phyloP scores from a whole-genome alignment of 2,797 vertebrate species.

The Chloroceryle amazona region DNA sequence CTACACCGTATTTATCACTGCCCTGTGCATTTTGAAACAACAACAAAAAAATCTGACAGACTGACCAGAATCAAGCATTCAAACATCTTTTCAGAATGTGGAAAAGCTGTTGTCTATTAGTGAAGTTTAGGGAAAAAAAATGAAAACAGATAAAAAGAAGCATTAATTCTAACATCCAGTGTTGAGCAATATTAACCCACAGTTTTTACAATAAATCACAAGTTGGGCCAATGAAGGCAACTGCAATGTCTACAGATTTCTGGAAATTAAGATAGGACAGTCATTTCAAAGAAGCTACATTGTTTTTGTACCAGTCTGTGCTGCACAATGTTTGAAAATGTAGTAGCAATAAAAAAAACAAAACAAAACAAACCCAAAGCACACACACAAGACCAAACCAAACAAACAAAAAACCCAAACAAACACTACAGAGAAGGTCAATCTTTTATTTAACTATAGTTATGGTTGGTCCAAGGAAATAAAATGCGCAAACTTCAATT shows the following conservation, averaged over 20 bases:
- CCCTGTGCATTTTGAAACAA: background rate
- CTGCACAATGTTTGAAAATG: background rate
- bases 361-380: too few relatives aligned
- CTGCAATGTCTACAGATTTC: background rate
- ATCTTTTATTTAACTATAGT: background rate
- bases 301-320: background rate
- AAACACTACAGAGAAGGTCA: background rate
- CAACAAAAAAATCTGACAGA: background rate
- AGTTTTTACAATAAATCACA: background rate
- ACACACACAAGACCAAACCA: too few relatives aligned
- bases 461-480: background rate
- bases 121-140: background rate
- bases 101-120: background rate
- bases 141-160: background rate
- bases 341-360: background rate
- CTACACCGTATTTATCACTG: background rate
- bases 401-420: too few relatives aligned
- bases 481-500: background rate
- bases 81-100: background rate
- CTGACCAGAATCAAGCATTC: background rate
- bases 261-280: background rate
- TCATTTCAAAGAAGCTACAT: background rate
- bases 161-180: background rate
- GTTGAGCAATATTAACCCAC: background rate
- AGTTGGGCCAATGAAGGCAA: background rate